Evolutionary conservation across 2,888 invertebrate species (phyloP).

Genomic region (Tupiocoris notatus): DNA sequence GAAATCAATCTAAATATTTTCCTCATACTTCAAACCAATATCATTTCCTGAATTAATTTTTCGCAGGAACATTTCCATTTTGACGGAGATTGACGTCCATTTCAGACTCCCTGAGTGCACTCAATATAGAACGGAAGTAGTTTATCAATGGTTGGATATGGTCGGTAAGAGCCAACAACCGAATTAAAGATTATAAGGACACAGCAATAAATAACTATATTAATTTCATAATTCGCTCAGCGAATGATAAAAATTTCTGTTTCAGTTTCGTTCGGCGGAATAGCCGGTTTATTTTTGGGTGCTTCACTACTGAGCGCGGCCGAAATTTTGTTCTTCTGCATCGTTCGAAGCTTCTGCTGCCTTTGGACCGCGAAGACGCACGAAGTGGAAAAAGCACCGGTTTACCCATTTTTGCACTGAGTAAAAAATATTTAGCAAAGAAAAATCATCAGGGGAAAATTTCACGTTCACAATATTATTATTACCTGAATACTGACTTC

Average conservation of each 20-base stretch:
- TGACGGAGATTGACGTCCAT: slow-evolving; percentile 55
- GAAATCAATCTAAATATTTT: too few relatives aligned
- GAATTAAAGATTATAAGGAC: neutral
- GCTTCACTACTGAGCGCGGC: slow-evolving; percentile 56
- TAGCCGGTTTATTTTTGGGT: slow-evolving; percentile 57
- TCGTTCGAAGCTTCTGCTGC: slow-evolving; percentile 48
- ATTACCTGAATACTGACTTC: too few relatives aligned
- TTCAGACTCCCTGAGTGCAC: slow-evolving; percentile 55
- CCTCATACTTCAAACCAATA: too few relatives aligned
- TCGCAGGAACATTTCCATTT: slow-evolving; percentile 45
- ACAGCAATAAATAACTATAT: too few relatives aligned
- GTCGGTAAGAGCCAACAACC: slow-evolving; percentile 53
- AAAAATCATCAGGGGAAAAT: too few relatives aligned
- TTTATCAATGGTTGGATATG: slow-evolving; percentile 57
- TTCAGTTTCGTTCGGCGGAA: slow-evolving; percentile 57
- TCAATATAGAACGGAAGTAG: slow-evolving; percentile 56
- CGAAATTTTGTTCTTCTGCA: slow-evolving; percentile 55
- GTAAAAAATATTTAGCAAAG: too few relatives aligned
- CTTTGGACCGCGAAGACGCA: slow-evolving; percentile 9
- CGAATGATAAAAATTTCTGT: too few relatives aligned
- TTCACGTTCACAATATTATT: too few relatives aligned
- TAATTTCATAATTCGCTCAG: slow-evolving; percentile 49
- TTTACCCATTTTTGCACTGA: slow-evolving; percentile 4
- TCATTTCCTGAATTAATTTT: too few relatives aligned
- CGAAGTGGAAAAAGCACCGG: neutral